phyloP scores from a whole-genome alignment of 2,797 vertebrate genomes.

The Novumbra hubbsi region DNA sequence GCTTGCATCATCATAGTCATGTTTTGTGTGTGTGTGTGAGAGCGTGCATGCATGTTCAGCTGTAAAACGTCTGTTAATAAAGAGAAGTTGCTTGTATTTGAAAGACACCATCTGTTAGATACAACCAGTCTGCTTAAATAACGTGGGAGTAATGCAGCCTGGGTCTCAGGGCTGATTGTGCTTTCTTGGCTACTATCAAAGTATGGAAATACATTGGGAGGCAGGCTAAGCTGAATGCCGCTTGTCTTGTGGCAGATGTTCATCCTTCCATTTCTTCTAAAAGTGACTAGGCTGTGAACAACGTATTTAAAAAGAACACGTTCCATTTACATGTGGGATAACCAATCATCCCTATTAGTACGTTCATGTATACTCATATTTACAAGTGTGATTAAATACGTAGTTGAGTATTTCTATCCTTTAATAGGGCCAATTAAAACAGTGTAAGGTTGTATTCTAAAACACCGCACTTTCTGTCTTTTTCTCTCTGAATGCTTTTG shows the following conservation, averaged over 20 bases:
- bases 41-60: conserved; percentile 18
- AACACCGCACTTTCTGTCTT: too few relatives aligned
- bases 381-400: conserved; percentile 37
- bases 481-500: not conserved
- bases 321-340: conserved; percentile 30
- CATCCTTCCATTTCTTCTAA: conserved; percentile 28
- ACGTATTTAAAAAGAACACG: conserved; percentile 46
- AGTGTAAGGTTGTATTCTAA: not conserved
- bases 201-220: too few relatives aligned
- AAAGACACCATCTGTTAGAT: conserved; percentile 64
- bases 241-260: too few relatives aligned
- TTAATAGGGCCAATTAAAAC: conserved; percentile 21
- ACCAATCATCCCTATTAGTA: conserved; percentile 54
- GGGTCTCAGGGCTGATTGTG: not conserved
- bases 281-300: conserved; percentile 26
- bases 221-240: too few relatives aligned
- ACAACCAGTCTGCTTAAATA: conserved; percentile 55
- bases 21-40: too few relatives aligned
- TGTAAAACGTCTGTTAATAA: conserved; percentile 59
- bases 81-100: conserved; percentile 57
- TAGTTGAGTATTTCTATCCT: not conserved
- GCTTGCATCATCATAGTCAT: conserved; percentile 47
- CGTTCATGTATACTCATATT: conserved; percentile 8
- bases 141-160: conserved; percentile 58
- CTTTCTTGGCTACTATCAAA: too few relatives aligned